Evolutionary conservation across 1,140 invertebrate species (phyloP).

Genomic region (Caenorhabditis remanei): DNA sequence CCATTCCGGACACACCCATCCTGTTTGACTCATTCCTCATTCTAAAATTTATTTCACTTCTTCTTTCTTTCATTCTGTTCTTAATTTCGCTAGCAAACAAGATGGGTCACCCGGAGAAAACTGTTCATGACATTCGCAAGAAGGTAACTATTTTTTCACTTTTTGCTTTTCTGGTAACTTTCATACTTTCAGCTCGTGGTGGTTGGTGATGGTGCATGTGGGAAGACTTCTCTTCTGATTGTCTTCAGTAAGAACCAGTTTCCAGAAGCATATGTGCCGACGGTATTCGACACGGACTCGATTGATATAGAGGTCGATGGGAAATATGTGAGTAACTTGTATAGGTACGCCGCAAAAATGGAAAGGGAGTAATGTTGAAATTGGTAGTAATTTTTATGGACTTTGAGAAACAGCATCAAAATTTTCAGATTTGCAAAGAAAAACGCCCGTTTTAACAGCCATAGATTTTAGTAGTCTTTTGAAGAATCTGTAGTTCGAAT

Average conservation of each 20-base stretch:
- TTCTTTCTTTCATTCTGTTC: background rate
- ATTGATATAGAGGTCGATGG: conserved; percentile 57
- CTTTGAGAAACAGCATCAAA: background rate
- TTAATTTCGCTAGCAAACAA: background rate
- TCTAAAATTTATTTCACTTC: background rate
- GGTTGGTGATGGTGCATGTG: conserved; percentile 77
- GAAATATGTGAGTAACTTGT: background rate
- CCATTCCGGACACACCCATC: conserved; percentile 15
- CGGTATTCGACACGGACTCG: conserved; percentile 74
- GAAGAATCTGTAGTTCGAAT: no score
- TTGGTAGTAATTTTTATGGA: no score
- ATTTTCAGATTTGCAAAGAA: background rate
- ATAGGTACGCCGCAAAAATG: no score
- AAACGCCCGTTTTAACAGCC: no score
- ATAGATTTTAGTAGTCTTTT: no score
- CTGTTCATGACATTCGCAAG: background rate
- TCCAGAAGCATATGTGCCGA: conserved; percentile 71
- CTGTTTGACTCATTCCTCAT: background rate
- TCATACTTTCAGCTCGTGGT: conserved; percentile 71
- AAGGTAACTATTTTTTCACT: background rate
- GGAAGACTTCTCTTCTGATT: conserved; percentile 70
- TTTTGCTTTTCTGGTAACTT: background rate
- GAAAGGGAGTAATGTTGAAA: no score
- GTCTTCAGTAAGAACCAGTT: conserved; percentile 64
- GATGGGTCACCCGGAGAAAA: background rate